A percentile compares a stretch with the other conserved stretches of the same genome.
phyloP scores from a whole-genome alignment of 1,140 invertebrate genomes.

The Bombus huntii region DNA sequence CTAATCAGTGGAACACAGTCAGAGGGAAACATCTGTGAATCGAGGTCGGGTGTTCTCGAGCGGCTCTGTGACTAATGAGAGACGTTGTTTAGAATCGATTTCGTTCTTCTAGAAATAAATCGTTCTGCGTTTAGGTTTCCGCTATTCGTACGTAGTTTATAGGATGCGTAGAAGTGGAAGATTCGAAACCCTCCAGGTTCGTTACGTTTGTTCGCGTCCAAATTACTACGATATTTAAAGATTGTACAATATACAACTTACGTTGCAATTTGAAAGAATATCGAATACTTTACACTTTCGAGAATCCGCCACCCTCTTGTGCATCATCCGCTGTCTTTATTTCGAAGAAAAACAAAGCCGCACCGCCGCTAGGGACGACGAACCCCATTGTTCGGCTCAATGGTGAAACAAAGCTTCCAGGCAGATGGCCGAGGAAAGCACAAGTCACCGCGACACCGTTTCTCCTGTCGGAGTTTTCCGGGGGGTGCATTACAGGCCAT shows the following conservation, averaged over 20 bases:
- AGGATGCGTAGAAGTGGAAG: not conserved
- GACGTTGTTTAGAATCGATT: not conserved
- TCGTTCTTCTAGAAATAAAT: not conserved
- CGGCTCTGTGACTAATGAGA: not conserved
- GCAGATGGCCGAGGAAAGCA: slow-evolving; percentile 33
- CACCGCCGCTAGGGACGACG: not conserved
- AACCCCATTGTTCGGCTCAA: not conserved
- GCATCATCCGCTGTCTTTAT: not conserved
- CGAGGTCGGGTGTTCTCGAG: not conserved
- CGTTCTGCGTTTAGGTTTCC: not conserved
- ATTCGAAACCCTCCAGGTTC: not conserved
- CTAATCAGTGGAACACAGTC: not conserved
- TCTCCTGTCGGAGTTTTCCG: not conserved
- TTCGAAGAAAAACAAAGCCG: not conserved
- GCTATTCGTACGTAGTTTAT: not conserved
- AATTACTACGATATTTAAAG: too few relatives aligned
- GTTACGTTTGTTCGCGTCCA: too few relatives aligned
- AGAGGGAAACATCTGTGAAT: not conserved
- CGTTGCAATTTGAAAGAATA: too few relatives aligned
- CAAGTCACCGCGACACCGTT: slow-evolving; percentile 29
- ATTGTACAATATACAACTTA: too few relatives aligned
- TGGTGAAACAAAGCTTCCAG: slow-evolving; percentile 22
- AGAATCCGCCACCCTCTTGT: not conserved
- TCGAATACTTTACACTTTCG: not conserved
- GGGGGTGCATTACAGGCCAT: slow-evolving; percentile 59